Conservation (phyloP, 2,888 invertebrate genomes). For the Aleiodes testaceus region DNA sequence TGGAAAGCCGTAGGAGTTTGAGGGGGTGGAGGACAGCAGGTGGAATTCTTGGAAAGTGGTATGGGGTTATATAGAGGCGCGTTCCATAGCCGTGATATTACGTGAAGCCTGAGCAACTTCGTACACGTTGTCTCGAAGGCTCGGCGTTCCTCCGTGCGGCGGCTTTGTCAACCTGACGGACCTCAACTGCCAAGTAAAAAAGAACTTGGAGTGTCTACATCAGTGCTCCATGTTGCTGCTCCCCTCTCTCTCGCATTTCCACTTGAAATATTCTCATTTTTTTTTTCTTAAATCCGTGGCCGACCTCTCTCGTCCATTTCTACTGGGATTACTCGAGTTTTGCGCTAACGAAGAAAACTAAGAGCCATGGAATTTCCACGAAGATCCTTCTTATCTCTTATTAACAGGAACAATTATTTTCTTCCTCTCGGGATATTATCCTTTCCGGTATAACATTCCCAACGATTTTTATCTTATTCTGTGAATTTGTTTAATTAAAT, state of each 20-base stretch:
- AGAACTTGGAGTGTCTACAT: constrained; percentile 20
- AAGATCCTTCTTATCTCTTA: constrained; percentile 26
- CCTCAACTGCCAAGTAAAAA: constrained; percentile 7
- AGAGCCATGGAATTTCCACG: constrained; percentile 12
- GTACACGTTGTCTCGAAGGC: constrained; percentile 35
- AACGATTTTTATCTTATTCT: not conserved
- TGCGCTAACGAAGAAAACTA: constrained; percentile 25
- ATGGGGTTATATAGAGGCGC: constrained; percentile 18
- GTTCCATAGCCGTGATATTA: constrained; percentile 45
- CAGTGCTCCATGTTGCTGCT: not conserved
- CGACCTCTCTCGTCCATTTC: not conserved
- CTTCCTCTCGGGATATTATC: constrained; percentile 3
- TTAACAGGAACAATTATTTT: constrained; percentile 37
- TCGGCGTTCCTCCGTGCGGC: constrained; percentile 41
- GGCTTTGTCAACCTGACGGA: constrained; percentile 44
- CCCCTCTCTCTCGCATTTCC: not conserved
- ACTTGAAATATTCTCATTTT: not conserved
- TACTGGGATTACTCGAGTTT: constrained; percentile 8
- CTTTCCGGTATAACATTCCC: constrained; percentile 1
- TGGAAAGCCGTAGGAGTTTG: constrained; percentile 26
- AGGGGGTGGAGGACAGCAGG: not conserved
- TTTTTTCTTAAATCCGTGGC: not conserved
- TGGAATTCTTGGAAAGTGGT: constrained; percentile 37
- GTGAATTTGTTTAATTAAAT: not conserved
- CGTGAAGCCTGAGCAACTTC: constrained; percentile 37